Evolutionary conservation across 2,113 vertebrate species (phyloP).

Genomic region (Sterrhoptilus dennistouni): DNA sequence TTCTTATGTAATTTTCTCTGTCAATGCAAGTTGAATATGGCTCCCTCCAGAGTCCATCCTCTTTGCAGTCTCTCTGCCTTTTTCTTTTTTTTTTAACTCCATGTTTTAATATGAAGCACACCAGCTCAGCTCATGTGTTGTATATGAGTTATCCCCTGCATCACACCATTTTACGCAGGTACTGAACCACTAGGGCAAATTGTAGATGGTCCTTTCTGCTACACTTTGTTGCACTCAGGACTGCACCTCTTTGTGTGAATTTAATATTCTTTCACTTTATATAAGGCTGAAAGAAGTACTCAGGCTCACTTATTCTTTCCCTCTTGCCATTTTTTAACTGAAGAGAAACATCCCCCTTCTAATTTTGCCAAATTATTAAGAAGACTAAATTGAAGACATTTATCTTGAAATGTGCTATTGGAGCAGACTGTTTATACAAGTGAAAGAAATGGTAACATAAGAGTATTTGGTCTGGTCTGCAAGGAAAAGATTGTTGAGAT

Average conservation of each 20-base stretch:
- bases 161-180: background rate
- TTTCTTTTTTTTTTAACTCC: background rate
- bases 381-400: slow-evolving; percentile 73
- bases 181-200: background rate
- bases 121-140: background rate
- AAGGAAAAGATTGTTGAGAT: background rate
- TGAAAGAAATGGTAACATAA: slow-evolving; percentile 66
- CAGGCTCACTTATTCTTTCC: background rate
- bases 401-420: slow-evolving; percentile 69
- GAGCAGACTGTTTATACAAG: slow-evolving; percentile 72
- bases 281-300: background rate
- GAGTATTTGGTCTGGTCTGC: slow-evolving; percentile 65
- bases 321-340: background rate
- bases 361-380: background rate
- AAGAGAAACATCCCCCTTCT: background rate
- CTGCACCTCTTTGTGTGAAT: background rate
- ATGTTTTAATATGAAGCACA: background rate
- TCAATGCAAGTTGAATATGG: background rate
- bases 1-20: background rate
- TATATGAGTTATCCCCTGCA: background rate
- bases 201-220: background rate
- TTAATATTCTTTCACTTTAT: background rate
- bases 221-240: background rate
- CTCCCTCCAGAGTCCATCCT: background rate
- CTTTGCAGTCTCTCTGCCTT: background rate